Conservation (phyloP, 2,797 vertebrate species). For the Lithobates sylvaticus region DNA sequence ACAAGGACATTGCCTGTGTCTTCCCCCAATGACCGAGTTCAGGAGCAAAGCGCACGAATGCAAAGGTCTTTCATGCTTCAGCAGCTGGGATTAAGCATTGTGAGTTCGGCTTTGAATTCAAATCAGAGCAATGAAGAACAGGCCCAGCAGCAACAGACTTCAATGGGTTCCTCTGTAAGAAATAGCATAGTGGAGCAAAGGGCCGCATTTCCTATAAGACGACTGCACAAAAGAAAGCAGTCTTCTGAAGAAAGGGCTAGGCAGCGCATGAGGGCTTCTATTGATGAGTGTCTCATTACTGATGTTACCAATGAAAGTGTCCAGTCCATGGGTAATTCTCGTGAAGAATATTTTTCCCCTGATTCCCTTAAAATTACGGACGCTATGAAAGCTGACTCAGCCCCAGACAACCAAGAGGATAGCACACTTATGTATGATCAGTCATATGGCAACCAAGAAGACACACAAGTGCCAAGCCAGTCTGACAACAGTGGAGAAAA, state of each 20-base stretch:
- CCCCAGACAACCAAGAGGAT: constrained; percentile 75
- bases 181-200: constrained; percentile 82
- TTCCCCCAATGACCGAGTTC: constrained; percentile 80
- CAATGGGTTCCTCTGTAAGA: constrained; percentile 71
- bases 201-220: constrained; percentile 85
- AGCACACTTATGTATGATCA: constrained; percentile 75
- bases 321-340: constrained; percentile 72
- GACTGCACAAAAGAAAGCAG: constrained; percentile 93
- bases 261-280: constrained; percentile 83
- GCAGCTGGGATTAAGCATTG: constrained; percentile 94
- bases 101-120: constrained; percentile 90
- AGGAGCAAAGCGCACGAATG: constrained; percentile 83
- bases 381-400: constrained; percentile 71
- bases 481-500: constrained; percentile 85
- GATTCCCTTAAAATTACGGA: constrained; percentile 88
- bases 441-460: constrained; percentile 83
- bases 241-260: constrained; percentile 85
- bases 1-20: constrained; percentile 93
- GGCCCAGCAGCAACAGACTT: constrained; percentile 49
- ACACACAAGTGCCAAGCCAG: constrained; percentile 94
- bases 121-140: constrained; percentile 79
- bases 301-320: constrained; percentile 75
- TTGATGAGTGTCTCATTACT: constrained; percentile 77
- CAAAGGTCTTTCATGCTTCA: constrained; percentile 96
- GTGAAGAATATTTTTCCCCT: constrained; percentile 86